Evolutionary conservation across 2,797 vertebrate species (phyloP).

Genomic region (Gila robusta): DNA sequence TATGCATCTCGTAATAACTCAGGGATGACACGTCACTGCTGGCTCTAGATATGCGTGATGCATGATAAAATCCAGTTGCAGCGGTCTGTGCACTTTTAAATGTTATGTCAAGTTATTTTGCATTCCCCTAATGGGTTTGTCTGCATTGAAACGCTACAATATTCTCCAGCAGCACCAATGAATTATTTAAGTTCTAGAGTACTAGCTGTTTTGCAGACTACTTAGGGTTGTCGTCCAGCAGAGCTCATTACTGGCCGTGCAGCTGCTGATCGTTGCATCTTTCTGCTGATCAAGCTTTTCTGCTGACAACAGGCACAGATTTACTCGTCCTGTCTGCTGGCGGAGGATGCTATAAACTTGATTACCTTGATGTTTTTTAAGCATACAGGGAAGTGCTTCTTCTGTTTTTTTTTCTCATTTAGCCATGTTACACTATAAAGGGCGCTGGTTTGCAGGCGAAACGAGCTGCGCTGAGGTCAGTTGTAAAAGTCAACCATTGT

Average conservation of each 20-base stretch:
- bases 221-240: conserved; percentile 11
- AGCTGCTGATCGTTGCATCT: conserved; percentile 28
- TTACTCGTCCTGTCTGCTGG: conserved; percentile 11
- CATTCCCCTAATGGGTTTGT: neutral
- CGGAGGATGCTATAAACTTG: conserved; percentile 9
- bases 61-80: neutral
- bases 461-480: conserved; percentile 38
- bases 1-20: neutral
- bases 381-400: neutral
- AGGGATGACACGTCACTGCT: neutral
- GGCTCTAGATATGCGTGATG: neutral
- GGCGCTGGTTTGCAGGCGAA: neutral
- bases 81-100: conserved; percentile 10
- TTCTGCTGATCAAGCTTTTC: conserved; percentile 62
- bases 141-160: neutral
- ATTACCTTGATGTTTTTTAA: neutral
- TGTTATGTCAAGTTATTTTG: neutral
- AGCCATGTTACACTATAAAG: neutral
- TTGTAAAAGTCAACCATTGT: conserved; percentile 33
- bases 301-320: conserved; percentile 24
- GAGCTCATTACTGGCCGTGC: conserved; percentile 6
- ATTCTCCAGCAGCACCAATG: neutral
- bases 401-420: neutral
- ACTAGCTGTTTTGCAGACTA: neutral
- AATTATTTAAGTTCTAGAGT: neutral